Evolutionary conservation across 2,797 vertebrate genomes (phyloP).

Genomic region (Babyrousa celebensis): DNA sequence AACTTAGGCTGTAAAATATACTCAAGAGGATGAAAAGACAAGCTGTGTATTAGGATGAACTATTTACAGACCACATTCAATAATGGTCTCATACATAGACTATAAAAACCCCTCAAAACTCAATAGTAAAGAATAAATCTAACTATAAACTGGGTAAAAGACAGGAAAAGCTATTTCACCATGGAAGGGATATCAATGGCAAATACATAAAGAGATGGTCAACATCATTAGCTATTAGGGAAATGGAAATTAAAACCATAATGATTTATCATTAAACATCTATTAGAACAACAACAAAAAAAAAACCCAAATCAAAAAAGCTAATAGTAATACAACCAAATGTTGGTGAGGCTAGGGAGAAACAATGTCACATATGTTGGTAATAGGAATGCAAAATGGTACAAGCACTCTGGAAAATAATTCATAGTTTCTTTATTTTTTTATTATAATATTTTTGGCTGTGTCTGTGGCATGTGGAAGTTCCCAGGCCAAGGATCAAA

Average conservation of each 20-base stretch:
- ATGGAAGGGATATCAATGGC: not conserved
- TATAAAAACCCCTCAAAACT: not conserved
- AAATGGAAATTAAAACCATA: not conserved
- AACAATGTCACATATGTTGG: not conserved
- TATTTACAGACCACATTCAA: not conserved
- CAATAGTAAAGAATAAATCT: not conserved
- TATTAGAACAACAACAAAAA: not conserved
- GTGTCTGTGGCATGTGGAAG: too few relatives aligned
- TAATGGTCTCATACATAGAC: not conserved
- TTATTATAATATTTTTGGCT: too few relatives aligned
- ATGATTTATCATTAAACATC: not conserved
- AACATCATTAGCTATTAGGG: not conserved
- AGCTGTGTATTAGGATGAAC: not conserved
- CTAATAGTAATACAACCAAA: not conserved
- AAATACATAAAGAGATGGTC: not conserved
- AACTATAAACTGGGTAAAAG: not conserved
- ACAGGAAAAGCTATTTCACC: not conserved
- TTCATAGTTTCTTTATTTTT: not conserved
- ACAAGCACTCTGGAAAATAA: not conserved
- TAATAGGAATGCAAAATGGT: not conserved
- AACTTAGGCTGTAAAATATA: not conserved
- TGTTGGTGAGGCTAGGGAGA: not conserved
- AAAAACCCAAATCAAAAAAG: not conserved
- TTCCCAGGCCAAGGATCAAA: too few relatives aligned
- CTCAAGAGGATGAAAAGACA: not conserved